Evolutionary conservation across 2,888 invertebrate species (phyloP), one percentile per base, ranked within the genome.

Genomic region (Drosophila maculinotata): DNA sequence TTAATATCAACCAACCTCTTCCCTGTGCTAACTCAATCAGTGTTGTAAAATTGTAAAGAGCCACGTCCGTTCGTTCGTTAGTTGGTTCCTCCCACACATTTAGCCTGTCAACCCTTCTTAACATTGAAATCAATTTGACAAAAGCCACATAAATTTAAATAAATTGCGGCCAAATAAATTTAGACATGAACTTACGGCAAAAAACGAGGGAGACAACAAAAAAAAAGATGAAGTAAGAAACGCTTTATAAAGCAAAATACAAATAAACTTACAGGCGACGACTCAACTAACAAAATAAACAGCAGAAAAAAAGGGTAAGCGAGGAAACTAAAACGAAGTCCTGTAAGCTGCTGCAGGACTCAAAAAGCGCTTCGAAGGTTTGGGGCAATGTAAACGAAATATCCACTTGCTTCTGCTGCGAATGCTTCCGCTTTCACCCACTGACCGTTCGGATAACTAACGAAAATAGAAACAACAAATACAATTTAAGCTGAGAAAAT

Each of bases 81-180:
- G 17, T 45, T 30, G 6, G 30, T 20, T 45, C 9, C 14, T 15
- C 20, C 3, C 45, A 36, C 59, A 54, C 53, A 36, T 62, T 87
- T 64, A 58, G 87, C 60, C 79, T 79, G 88, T 82, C 86, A 86
- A 88, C 86, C 88, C 88, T 83, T 88, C 69, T 83, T 79, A 76
- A 66, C 81, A 85, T 81, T 85, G 81, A 86, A 88, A 88, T 86
- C 83, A 83, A 88, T 83, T 83, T 88, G 88, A 81, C 81, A 77
- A 86, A 88, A 87, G 75, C 88, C 87, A 83, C 88, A 88, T 88
- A 83, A 83, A 88, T 83, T 88, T 83, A 83, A 83, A 83, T 83
- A 81, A 87, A 81, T 83, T 87, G 87, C 86, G 79, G 73, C 72
- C 76, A 87, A 87, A 81, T 81, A 82, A 87, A 81, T 81, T 79